Evolutionary conservation across 2,113 vertebrate species (phyloP).

Genomic region (Lipotes vexillifer): DNA sequence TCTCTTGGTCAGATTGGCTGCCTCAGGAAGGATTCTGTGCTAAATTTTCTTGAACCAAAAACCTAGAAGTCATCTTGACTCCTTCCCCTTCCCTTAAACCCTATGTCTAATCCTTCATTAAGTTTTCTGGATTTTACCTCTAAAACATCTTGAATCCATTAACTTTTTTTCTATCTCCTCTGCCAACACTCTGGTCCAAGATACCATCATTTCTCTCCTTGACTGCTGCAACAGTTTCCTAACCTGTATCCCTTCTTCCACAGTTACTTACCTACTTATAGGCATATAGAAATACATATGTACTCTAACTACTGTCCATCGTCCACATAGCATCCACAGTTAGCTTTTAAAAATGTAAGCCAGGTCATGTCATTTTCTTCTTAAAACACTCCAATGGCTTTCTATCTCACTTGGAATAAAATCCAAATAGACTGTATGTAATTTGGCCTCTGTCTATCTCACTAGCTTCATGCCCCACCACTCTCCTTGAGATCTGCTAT

Average conservation of each 20-base stretch:
- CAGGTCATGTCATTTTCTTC: neutral
- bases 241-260: neutral
- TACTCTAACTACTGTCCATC: neutral
- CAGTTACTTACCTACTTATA: neutral
- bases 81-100: neutral
- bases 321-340: neutral
- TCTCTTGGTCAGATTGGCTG: neutral
- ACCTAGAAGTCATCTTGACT: neutral
- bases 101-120: neutral
- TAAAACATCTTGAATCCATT: neutral
- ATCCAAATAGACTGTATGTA: neutral
- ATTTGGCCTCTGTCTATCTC: neutral
- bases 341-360: neutral
- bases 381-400: neutral
- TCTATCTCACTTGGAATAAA: neutral
- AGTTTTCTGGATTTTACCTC: constrained; percentile 28
- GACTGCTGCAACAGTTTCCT: neutral
- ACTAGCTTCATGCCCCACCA: neutral
- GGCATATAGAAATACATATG: neutral
- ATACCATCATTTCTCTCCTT: neutral
- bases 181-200: neutral
- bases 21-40: neutral
- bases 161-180: neutral
- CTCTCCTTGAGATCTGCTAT: neutral
- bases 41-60: neutral